Base-by-base conservation (phyloP, 2,888 invertebrate species). In the Meganola albula region DNA sequence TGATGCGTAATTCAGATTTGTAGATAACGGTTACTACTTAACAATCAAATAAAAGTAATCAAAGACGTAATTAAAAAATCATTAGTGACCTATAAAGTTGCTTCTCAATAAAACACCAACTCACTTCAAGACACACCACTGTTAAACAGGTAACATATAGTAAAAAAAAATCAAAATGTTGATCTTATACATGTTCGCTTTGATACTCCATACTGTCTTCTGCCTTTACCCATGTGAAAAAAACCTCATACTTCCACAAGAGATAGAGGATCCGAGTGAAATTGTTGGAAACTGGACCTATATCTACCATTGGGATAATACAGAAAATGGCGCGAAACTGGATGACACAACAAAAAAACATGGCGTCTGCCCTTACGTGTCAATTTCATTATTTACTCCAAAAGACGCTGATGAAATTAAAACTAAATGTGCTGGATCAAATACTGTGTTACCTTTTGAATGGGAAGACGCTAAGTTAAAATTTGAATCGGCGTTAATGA, bases 271-370 rank as follows among this genome's bases (percentile, higher is more conserved):
- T 11, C 34, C 27, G 3, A 18, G 20, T n/a, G 31, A 44, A n/a
- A 13, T 40, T 3, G 5, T 44, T 7, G 44, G 44, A 3, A 40
- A 36, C 10, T 44, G 44, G 44, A 36, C 21, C 1, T 14, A 29
- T 10, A 31, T 34, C 1, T 44, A 40, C 31, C 44, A 44, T 5
- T 44, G 44, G 44, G 40, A 40, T n/a, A 29, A n/a, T n/a, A 18
- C 9, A 4, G 20, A 20, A 20, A 20, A 20, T n/a, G n/a, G n/a
- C 7, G 4, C 20, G 4, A 20, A 7, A 7, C 3, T 5, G 4
- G n/a, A n/a, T n/a, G n/a, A n/a, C n/a, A n/a, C n/a, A n/a, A n/a
- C n/a, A n/a, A n/a, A n/a, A n/a, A n/a, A n/a, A n/a, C n/a, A n/a
- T n/a, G n/a, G n/a, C n/a, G 7, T 7, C 20, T n/a, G 20, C 2